Evolutionary conservation across 2,797 vertebrate genomes (phyloP).

Genomic region (Onychomys leucogaster): DNA sequence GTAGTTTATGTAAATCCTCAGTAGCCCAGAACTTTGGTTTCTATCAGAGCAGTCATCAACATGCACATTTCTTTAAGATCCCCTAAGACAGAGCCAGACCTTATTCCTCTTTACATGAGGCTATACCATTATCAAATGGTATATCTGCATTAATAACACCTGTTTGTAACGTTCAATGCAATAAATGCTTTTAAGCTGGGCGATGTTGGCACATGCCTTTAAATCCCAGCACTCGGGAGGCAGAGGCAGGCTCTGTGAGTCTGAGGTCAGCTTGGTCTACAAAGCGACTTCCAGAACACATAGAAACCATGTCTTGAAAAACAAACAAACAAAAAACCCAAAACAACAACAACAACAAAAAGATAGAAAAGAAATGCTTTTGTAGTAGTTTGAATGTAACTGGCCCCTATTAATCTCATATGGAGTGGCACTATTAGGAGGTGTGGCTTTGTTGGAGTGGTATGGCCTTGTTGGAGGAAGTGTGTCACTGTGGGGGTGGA

Average conservation of each 20-base stretch:
- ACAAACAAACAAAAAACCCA: not conserved
- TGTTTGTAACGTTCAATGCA: not conserved
- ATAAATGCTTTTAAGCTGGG: not conserved
- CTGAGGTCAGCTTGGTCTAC: not conserved
- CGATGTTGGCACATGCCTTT: not conserved
- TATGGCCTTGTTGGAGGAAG: not conserved
- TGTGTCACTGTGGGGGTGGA: not conserved
- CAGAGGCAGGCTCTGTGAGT: not conserved
- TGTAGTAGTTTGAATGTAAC: not conserved
- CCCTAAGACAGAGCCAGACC: not conserved
- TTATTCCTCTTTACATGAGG: not conserved
- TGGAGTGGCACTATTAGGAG: not conserved
- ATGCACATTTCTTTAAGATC: not conserved
- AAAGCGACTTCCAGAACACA: not conserved
- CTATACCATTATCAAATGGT: not conserved
- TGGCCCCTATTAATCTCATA: not conserved
- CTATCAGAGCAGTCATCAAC: not conserved
- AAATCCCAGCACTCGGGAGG: not conserved
- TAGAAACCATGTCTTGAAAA: not conserved
- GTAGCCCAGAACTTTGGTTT: not conserved
- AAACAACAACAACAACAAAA: too few species aligned
- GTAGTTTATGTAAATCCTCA: slow-evolving; percentile 14
- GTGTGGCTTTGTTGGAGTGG: not conserved
- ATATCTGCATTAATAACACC: not conserved
- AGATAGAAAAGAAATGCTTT: too few species aligned